These are phyloP conservation scores for Drosophila elegans DNA, from an alignment of 1,140 invertebrate genomes.

Conservation along the genomic window DNA sequence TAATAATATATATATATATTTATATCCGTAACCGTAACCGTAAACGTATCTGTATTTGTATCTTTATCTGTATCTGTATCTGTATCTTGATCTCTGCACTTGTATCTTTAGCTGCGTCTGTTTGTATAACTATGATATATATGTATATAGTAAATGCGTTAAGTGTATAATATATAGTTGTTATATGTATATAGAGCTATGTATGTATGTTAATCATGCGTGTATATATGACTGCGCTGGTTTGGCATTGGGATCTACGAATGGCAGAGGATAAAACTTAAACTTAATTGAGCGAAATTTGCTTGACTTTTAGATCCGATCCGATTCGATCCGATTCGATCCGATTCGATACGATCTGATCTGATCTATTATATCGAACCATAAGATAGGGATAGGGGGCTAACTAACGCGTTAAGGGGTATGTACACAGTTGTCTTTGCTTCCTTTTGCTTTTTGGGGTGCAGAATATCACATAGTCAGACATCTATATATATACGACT, in stretches of 20 bases:
- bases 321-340: conserved; percentile 12
- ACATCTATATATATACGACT: conserved; percentile 70
- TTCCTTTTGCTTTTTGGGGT: conserved; percentile 56
- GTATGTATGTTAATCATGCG: conserved; percentile 39
- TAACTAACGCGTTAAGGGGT: conserved; percentile 25
- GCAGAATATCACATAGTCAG: conserved; percentile 80
- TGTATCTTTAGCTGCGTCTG: conserved; percentile 23
- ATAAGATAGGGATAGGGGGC: conserved; percentile 2
- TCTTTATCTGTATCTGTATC: conserved; percentile 24
- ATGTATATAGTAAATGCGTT: conserved; percentile 48
- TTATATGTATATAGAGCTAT: conserved; percentile 51
- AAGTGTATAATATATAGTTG: conserved; percentile 46
- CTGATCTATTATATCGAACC: conserved; percentile 23
- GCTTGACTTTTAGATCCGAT: conserved; percentile 12
- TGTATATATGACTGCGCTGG: conserved; percentile 35
- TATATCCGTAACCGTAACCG: conserved; percentile 28
- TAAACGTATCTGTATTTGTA: conserved; percentile 22
- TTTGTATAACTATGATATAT: conserved; percentile 59
- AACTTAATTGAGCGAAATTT: conserved; percentile 67
- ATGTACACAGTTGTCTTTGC: conserved; percentile 30
- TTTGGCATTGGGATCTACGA: conserved; percentile 57
- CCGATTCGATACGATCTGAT: conserved; percentile 23
- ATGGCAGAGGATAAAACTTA: conserved; percentile 71
- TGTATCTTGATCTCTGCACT: conserved; percentile 21
- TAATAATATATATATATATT: conserved; percentile 36